phyloP scores from a whole-genome alignment of 2,888 invertebrate species.

The Corbicula japonica region DNA sequence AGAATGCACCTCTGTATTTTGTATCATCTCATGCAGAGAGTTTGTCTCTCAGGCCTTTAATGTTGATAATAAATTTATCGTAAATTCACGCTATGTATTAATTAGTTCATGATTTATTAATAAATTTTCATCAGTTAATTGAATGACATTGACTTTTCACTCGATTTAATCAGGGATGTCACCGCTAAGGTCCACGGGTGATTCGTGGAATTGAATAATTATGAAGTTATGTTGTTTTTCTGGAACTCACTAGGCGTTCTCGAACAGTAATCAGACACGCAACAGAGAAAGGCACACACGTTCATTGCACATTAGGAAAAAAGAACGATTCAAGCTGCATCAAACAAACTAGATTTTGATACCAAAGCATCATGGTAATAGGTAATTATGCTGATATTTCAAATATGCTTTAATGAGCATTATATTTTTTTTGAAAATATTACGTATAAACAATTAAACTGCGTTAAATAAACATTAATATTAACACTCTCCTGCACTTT shows the following conservation, averaged over 20 bases:
- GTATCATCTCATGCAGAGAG: slow-evolving; percentile 13
- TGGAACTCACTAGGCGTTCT: slow-evolving; percentile 21
- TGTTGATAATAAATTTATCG: slow-evolving; percentile 56
- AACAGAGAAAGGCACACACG: neutral
- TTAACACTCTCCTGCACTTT: too few species aligned
- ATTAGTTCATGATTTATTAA: slow-evolving; percentile 72
- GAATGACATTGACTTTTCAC: slow-evolving; percentile 64
- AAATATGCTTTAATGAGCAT: neutral
- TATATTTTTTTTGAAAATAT: neutral
- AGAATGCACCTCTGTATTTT: too few species aligned
- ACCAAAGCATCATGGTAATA: neutral
- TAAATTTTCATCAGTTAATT: slow-evolving; percentile 75
- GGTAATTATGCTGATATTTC: neutral
- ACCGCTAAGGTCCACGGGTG: slow-evolving; percentile 22
- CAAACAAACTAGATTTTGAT: neutral
- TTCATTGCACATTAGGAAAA: slow-evolving; percentile 3
- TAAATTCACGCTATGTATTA: slow-evolving; percentile 63
- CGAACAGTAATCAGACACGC: slow-evolving; percentile 16
- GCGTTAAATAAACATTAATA: too few species aligned
- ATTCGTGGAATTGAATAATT: slow-evolving; percentile 29
- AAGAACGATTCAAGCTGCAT: neutral
- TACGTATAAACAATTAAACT: neutral
- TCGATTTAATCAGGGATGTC: slow-evolving; percentile 57
- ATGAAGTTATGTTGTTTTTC: slow-evolving; percentile 22
- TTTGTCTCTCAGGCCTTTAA: slow-evolving; percentile 45